Evolutionary conservation across 2,797 vertebrate genomes (phyloP), one percentile per base, ranked within the genome.

Genomic region (Lophius americanus): DNA sequence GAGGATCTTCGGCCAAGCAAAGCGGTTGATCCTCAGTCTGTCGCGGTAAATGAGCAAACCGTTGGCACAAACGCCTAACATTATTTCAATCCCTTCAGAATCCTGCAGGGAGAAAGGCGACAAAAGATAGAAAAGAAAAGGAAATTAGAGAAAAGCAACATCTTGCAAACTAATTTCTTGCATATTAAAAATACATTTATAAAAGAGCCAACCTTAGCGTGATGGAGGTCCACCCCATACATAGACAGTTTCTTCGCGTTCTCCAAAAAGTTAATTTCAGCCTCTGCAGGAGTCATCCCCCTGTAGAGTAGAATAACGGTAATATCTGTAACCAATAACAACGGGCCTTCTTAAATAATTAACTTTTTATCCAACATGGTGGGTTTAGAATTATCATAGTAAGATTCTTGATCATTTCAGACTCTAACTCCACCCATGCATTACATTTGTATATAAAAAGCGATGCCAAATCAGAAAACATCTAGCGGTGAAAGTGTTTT

Each of bases 231-330:
- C 38, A 99, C 98, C 13, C 98, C 98, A 0, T 99, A 99, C 98
- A 99, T 99, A 72, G 98, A 99, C 50, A 99, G 92, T 86, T 99
- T 99, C 95, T 99, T 99, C 11, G 97, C 98, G 0, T 99, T 99
- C 89, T 99, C 98, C 76, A 99, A 92, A 79, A 99, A 99, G 87
- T 99, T 98, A 64, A 99, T 96, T 92, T 99, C 98, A 0, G 98
- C 98, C 84, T 99, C 97, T 32, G 97, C 97, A 0, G 98, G 98
- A 53, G 95, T 98, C 96, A 99, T 98, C 73, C 97, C 96, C 90
- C 98, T 99, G 88, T 65, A 76, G 59, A 2, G 73, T 61, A 88
- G 35, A 75, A 68, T 6, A 84, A 83, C 6, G 50, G 71, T 62
- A 53, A 75, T 51, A 68, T 65, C 9, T 62, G 60, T 74, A 46